Conservation (phyloP, 30 jellyfish, hydroid and myxozoan species). For the Aurelia aurita region DNA sequence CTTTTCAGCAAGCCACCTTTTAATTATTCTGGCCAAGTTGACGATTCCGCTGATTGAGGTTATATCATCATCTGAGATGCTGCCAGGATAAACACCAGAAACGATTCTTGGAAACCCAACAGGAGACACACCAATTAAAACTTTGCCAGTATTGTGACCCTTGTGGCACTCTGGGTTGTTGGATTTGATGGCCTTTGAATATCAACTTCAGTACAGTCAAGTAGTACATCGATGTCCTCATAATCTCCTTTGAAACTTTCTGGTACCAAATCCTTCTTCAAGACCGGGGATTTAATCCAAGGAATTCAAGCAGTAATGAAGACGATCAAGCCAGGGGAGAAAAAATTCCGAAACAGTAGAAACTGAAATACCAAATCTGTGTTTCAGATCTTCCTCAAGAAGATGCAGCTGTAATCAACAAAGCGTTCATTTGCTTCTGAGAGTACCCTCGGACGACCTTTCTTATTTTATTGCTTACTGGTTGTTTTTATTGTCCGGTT, state of each 20-base stretch:
- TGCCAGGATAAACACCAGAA: slow-evolving; percentile 16
- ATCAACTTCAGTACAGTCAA: slow-evolving; percentile 5
- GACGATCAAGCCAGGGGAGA: slow-evolving; percentile 36
- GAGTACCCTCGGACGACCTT: slow-evolving; percentile 21
- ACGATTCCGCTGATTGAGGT: slow-evolving; percentile 9
- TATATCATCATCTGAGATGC: slow-evolving; percentile 25
- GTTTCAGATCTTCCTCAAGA: slow-evolving; percentile 6
- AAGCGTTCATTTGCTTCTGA: slow-evolving; percentile 6
- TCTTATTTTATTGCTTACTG: neutral
- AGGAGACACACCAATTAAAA: slow-evolving; percentile 14
- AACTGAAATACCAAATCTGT: neutral
- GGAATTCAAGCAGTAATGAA: neutral
- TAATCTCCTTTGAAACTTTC: slow-evolving; percentile 14
- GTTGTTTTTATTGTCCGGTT: neutral
- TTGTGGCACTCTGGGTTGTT: too few species aligned
- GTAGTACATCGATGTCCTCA: neutral
- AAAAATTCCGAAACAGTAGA: neutral
- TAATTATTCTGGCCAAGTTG: neutral
- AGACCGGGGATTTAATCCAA: slow-evolving; percentile 3
- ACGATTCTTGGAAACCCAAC: too few species aligned
- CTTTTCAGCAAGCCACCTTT: slow-evolving; percentile 21
- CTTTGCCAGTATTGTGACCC: slow-evolving; percentile 31
- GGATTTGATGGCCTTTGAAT: neutral
- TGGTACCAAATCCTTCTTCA: neutral
- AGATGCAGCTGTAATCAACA: neutral